These are phyloP conservation scores for Cancer borealis DNA, from an alignment of 2,888 invertebrate species.

Conservation along the genomic window DNA sequence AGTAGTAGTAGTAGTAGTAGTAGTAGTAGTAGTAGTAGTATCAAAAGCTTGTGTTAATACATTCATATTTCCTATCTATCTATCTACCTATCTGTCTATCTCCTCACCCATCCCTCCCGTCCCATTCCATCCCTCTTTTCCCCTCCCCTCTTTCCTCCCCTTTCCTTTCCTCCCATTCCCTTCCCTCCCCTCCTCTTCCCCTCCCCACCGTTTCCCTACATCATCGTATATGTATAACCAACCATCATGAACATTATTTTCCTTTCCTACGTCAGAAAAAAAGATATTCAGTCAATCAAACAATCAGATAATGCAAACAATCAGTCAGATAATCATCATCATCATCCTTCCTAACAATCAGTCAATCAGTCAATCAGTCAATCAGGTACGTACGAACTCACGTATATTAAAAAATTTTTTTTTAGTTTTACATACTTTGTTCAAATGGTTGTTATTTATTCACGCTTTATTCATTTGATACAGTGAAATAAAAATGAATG, in stretches of 20 bases:
- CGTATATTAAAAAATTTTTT: not conserved
- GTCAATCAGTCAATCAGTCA: not conserved
- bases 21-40: slow-evolving; percentile 58
- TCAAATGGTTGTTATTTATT: no score
- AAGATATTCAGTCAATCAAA: not conserved
- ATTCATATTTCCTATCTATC: not conserved
- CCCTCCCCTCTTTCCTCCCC: no score
- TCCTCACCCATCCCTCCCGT: no score
- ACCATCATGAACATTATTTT: not conserved
- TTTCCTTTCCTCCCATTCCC: not conserved
- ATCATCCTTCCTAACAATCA: not conserved
- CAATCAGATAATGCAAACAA: not conserved
- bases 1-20: slow-evolving; percentile 44
- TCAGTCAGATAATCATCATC: not conserved
- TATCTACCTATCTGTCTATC: no score
- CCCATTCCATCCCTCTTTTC: no score
- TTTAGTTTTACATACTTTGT: not conserved
- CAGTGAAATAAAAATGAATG: no score
- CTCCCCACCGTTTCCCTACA: not conserved
- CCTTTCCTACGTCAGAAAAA: not conserved
- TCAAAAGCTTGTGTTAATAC: slow-evolving; percentile 42
- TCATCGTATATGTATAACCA: not conserved
- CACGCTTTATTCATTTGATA: no score
- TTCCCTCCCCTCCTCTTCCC: not conserved
- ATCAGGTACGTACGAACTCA: not conserved